Percentiles rank a stretch among this genome's conserved stretches.
phyloP scores from a whole-genome alignment of 2,888 invertebrate species.

The Dasysyrphus albostriatus region DNA sequence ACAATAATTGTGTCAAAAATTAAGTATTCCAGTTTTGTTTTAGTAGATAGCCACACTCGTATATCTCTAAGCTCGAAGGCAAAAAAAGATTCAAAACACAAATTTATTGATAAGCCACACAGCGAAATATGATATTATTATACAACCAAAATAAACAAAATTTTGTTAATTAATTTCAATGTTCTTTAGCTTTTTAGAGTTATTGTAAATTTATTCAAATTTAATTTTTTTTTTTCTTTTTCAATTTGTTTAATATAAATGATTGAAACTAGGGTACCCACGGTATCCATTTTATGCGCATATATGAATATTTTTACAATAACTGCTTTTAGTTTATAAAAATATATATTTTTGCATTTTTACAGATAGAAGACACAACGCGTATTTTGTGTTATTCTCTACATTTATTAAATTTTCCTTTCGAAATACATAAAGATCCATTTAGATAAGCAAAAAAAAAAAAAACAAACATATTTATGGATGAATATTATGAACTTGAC shows the following conservation, averaged over 20 bases:
- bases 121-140: slow-evolving; percentile 46
- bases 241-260: slow-evolving; percentile 23
- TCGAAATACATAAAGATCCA: slow-evolving; percentile 32
- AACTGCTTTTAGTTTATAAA: slow-evolving; percentile 18
- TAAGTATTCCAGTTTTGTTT: slow-evolving; percentile 37
- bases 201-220: slow-evolving; percentile 47
- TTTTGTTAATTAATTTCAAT: slow-evolving; percentile 37
- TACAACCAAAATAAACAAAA: slow-evolving; percentile 1
- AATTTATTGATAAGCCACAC: slow-evolving; percentile 35
- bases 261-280: slow-evolving; percentile 44
- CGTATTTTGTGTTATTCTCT: not conserved
- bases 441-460: slow-evolving; percentile 18
- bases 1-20: slow-evolving; percentile 47
- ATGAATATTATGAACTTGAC: slow-evolving; percentile 7
- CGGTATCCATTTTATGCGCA: slow-evolving; percentile 9
- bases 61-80: not conserved
- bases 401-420: slow-evolving; percentile 3
- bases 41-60: not conserved
- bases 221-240: not conserved
- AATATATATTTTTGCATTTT: slow-evolving; percentile 12
- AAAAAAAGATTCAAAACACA: slow-evolving; percentile 36
- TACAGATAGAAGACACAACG: not conserved
- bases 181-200: slow-evolving; percentile 32
- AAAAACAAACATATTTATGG: not conserved
- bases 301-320: slow-evolving; percentile 41